Evolutionary conservation across 2,797 vertebrate species (phyloP), one percentile per base, ranked within the genome.

Genomic region (Cyclura pinguis): DNA sequence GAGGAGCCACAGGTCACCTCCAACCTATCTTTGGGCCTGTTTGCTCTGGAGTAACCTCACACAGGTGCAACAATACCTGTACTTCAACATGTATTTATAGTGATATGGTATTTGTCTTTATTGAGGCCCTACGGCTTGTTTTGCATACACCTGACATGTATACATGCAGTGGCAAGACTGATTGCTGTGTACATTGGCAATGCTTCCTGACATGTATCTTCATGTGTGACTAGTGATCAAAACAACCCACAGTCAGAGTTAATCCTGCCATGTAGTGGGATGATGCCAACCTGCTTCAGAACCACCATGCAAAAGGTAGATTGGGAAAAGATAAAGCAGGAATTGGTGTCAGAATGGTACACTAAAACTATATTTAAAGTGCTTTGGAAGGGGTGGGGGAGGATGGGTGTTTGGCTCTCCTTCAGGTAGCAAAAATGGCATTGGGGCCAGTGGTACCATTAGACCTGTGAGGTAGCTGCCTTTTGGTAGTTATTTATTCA

Each of bases 101-200:
- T 1, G 55, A 4, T 52, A 16, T 13, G 47, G 62, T 38, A 42
- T 64, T 64, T 73, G 67, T n/a, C 2, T 35, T 69, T 47, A 32
- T 73, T 13, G 67, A 73, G 38, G 14, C 22, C n/a, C 59, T 55
- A 0, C 0, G 4, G 64, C 29, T 90, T 12, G 0, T 1, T 76
- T 93, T 85, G 1, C 52, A 74, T 80, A 82, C 69, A 62, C 16
- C 62, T 20, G 18, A 59, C 50, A 27, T 82, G 32, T 78, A 73
- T 42, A 20, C 92, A 91, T 32, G 9, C 86, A 89, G 3, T 32
- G 86, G 89, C 93, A 87, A 74, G 35, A 6, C 32, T 6, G 73
- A 12, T n/a, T 93, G 52, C 55, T 80, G 78, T 67, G 24, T 91
- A 29, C n/a, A 92, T 55, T 59, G 5, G 12, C 50, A 87, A 38